These are phyloP conservation scores for Labeo catla DNA, from an alignment of 2,113 vertebrate genomes.

Conservation along the genomic window DNA sequence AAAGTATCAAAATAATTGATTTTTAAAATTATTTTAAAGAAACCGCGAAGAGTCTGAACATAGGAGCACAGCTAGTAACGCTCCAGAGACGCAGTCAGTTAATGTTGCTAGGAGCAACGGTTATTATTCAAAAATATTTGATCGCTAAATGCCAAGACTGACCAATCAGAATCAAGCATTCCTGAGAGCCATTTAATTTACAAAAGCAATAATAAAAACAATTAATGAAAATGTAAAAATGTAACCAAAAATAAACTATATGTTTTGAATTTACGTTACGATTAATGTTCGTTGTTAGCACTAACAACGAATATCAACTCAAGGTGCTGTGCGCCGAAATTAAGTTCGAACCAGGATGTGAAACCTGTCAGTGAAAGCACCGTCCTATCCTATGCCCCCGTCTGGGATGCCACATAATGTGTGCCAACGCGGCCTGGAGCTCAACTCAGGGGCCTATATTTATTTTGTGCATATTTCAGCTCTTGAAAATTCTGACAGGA, in stretches of 20 bases:
- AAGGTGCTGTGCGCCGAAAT: neutral
- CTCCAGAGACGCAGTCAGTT: neutral
- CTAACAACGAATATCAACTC: neutral
- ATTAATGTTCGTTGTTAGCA: neutral
- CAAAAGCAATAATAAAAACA: neutral
- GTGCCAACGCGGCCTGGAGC: conserved; percentile 12
- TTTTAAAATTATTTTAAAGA: neutral
- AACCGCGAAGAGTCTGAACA: neutral
- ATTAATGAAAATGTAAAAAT: neutral
- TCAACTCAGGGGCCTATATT: neutral
- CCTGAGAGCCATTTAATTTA: too few relatives aligned
- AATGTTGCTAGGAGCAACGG: neutral
- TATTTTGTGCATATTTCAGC: neutral
- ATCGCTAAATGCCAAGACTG: neutral
- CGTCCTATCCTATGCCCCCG: conserved; percentile 65
- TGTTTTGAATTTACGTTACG: neutral
- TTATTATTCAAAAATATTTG: neutral
- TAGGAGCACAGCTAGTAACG: neutral
- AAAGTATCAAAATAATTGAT: neutral
- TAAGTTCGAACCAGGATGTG: neutral
- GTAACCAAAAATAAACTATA: neutral
- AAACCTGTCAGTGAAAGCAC: conserved; percentile 57
- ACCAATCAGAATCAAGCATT: neutral
- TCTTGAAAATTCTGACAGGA: neutral
- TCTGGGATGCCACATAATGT: conserved; percentile 29